Base-by-base conservation (phyloP, 1,140 invertebrate species). In the Drosophila sturtevanti region DNA sequence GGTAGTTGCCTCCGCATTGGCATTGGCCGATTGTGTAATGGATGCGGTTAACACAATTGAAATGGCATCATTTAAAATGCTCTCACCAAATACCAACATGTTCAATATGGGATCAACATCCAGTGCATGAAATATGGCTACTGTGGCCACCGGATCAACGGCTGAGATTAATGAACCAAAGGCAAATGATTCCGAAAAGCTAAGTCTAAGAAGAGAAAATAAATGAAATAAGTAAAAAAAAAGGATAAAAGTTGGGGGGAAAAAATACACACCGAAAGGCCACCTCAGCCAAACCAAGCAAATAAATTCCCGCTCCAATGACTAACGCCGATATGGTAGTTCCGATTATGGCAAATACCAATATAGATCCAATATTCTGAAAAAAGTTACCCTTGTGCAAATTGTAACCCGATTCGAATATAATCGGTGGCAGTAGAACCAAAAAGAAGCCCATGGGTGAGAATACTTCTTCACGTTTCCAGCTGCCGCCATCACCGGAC, bases 351-450 rank as follows among this genome's bases (percentile, higher is more conserved):
- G 98, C 98, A 95, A 99, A 99, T 0, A 99, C 95, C 69, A 99
- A 92, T 75, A 97, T 97, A 5, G 96, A 98, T 22, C 98, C 98
- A 91, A 99, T 98, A 90, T 99, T 99, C 93, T 99, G 98, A 92
- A 99, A 99, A 90, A 99, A 99, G 90, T 99, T 99, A 34, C 98
- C 98, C 92, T 99, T 99, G 87, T 99, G 98, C 54, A 99, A 94
- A 94, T 99, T 99, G 91, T 99, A 99, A 4, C 98, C 98, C 4
- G 98, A 99, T 93, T 99, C 98, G 94, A 99, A 99, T 77, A 99
- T 99, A 51, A 99, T 99, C 0, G 98, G 98, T 5, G 98, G 98
- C n/a, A 99, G 91, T 0, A 99, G 93, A 0, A 99, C 96, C 51
- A 99, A 93, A 85, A 99, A 99, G 91, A 99, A 99, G 9, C 98